Evolutionary conservation across 2,113 vertebrate species (phyloP), one percentile per base, ranked within the genome.

Genomic region (Phodopus roborovskii): DNA sequence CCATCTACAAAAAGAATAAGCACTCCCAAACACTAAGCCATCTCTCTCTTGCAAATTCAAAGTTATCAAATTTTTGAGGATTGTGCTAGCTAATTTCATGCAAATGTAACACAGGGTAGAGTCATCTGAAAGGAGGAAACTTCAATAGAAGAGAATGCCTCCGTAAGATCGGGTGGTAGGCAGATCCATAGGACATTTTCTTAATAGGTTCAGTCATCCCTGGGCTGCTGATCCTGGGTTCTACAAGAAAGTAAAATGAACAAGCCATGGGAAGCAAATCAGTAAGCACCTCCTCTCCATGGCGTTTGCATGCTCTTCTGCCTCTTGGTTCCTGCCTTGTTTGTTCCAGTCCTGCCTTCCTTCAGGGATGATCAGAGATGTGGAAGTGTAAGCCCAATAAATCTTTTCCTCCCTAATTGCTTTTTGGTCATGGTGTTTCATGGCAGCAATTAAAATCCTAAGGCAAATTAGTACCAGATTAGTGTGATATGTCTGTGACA

Each of bases 31-130:
- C 36, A 39, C 36, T 82, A 22, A 82, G 36, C 12, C 56, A 60
- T 60, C 24, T 60, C 19, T 82, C 56, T 39, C 58, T 53, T 28
- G 74, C 0, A 79, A 5, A 68, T n/a, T 56, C 45, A 91, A 94
- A 97, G 96, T 95, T 90, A 95, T 66, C 78, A 93, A 83, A 60
- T 84, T 64, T 75, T 56, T 95, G n/a, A 62, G 60, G 70, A 82
- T 3, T 50, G 2, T 22, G 5, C 50, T 22, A 33, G 50, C 30
- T n/a, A 56, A 20, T 56, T 56, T 53, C n/a, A n/a, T n/a, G 50
- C 22, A 33, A 56, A 81, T 36, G 36, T 56, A 19, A 22, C 10
- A 56, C 9, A 56, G 11, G 53, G 33, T 79, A 53, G 30, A 50
- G 7, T 33, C 15, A 78, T 78, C 48, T 50, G 28, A 79, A 30